Evolutionary conservation across 2,888 invertebrate species (phyloP).

Genomic region (Acleris holmiana): DNA sequence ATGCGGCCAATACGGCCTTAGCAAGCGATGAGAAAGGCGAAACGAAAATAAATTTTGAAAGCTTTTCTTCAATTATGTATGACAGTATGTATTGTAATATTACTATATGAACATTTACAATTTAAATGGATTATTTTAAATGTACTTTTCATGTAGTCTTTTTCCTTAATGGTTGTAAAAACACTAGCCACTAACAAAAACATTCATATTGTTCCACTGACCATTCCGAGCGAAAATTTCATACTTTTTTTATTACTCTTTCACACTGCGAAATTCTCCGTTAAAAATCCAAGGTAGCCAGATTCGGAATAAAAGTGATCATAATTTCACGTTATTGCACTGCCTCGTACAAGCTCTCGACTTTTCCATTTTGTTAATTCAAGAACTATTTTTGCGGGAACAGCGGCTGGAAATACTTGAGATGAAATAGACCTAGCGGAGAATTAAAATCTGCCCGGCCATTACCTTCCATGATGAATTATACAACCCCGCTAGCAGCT

Average conservation of each 20-base stretch:
- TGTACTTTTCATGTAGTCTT: too few species aligned
- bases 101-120: too few species aligned
- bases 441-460: slow-evolving; percentile 34
- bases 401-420: slow-evolving; percentile 16
- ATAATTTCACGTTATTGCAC: slow-evolving; percentile 3
- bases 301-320: slow-evolving; percentile 4
- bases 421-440: slow-evolving; percentile 25
- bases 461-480: slow-evolving; percentile 27
- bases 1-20: background rate
- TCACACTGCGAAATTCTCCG: background rate
- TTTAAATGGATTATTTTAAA: too few species aligned
- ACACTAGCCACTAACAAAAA: too few species aligned
- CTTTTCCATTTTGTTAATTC: slow-evolving; percentile 4
- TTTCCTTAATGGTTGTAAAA: too few species aligned
- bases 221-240: too few species aligned
- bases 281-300: background rate
- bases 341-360: background rate
- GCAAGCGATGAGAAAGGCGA: slow-evolving; percentile 1
- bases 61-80: background rate
- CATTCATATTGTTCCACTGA: too few species aligned
- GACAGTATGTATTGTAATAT: too few species aligned
- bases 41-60: slow-evolving; percentile 8
- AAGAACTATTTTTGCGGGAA: slow-evolving; percentile 9
- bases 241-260: background rate
- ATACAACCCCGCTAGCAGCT: slow-evolving; percentile 8